Evolutionary conservation across 2,888 invertebrate genomes (phyloP).

Genomic region (Therioaphis trifolii): DNA sequence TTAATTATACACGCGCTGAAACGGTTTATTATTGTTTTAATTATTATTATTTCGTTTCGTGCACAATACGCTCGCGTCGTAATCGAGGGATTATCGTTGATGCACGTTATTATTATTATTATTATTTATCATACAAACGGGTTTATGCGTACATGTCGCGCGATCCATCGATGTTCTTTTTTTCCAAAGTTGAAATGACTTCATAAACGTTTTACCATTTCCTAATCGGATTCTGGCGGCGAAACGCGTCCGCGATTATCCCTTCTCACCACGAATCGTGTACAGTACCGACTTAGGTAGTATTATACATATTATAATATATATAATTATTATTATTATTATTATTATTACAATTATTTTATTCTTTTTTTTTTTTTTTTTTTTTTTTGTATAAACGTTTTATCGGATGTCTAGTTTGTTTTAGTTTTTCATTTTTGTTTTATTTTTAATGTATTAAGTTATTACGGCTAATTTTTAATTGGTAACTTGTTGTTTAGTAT

Average conservation of each 20-base stretch:
- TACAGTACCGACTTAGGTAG: constrained; percentile 45
- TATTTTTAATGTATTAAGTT: constrained; percentile 51
- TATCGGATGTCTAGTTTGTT: constrained; percentile 27
- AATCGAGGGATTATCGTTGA: constrained; percentile 44
- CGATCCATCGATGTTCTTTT: constrained; percentile 32
- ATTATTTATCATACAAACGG: constrained; percentile 22
- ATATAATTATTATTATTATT: neutral
- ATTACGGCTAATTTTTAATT: constrained; percentile 44
- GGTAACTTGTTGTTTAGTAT: constrained; percentile 53
- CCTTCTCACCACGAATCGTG: constrained; percentile 29
- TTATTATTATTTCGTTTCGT: constrained; percentile 23
- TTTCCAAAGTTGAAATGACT: neutral
- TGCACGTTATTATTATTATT: constrained; percentile 16
- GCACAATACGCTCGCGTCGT: neutral
- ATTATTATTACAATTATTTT: constrained; percentile 16
- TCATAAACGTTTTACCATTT: constrained; percentile 32
- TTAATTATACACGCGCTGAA: constrained; percentile 1
- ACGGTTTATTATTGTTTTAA: neutral
- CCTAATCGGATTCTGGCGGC: constrained; percentile 32
- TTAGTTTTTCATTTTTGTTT: constrained; percentile 40
- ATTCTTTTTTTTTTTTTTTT: constrained; percentile 32
- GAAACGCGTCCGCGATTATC: neutral
- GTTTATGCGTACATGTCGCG: neutral
- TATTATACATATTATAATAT: constrained; percentile 25
- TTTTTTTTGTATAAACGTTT: constrained; percentile 51